Conservation (phyloP, 2,888 invertebrate species). For the Diaprepes abbreviatus region DNA sequence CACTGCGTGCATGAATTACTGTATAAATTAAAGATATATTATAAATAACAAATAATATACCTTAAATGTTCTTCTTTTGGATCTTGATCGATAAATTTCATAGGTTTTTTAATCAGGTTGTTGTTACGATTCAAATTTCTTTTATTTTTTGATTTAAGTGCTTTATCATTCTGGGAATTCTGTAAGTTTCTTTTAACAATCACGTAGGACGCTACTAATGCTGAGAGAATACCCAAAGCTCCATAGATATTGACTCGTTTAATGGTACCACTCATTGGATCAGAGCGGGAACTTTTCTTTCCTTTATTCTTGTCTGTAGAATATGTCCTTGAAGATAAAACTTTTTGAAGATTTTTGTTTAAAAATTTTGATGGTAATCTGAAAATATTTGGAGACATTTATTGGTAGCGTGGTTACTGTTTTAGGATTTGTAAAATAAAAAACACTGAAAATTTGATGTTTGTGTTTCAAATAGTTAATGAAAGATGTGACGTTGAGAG, state of each 20-base stretch:
- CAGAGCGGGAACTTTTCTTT: neutral
- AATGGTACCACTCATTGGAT: neutral
- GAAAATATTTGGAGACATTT: conserved; percentile 11
- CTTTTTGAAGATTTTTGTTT: conserved; percentile 24
- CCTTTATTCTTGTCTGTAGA: neutral
- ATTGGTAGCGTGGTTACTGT: neutral
- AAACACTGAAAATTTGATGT: conserved; percentile 14
- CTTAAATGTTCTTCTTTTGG: conserved; percentile 35
- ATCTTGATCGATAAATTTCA: conserved; percentile 4
- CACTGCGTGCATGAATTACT: too few species aligned
- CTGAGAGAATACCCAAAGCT: conserved; percentile 35
- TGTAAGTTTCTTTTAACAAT: conserved; percentile 27
- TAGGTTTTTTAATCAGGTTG: neutral
- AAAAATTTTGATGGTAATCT: conserved; percentile 13
- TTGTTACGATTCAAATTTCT: neutral
- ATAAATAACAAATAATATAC: conserved; percentile 15
- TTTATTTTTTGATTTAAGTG: neutral
- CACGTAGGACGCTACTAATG: conserved; percentile 36
- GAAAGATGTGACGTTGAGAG: neutral
- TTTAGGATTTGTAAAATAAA: neutral
- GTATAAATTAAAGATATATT: too few species aligned
- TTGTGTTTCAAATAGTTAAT: neutral
- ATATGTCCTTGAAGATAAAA: conserved; percentile 19
- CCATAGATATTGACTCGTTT: conserved; percentile 39
- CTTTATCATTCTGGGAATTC: neutral